Base-by-base conservation (phyloP, 2,113 vertebrate species). In the Vanacampus margaritifer region DNA sequence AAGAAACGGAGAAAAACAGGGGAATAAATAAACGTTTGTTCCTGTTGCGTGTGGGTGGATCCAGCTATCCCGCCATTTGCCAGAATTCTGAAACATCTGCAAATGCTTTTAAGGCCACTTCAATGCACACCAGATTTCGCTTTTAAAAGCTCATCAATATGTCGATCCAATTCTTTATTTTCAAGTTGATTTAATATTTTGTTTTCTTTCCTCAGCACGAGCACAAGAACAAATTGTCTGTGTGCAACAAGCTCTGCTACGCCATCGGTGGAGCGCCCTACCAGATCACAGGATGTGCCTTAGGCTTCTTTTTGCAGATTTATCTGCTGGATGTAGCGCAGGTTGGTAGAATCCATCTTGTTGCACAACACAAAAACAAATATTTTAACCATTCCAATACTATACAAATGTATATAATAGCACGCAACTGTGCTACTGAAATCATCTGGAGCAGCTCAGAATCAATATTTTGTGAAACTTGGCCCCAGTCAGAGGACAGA, bases 221-320 rank as follows among this genome's bases (percentile, higher is more conserved):
- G 80, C 11, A 46, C 1, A 71, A 13, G 26, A 85, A 89, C 46
- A 85, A 84, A 65, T 87, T 98, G 72, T 94, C 96, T 0, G 39
- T 96, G 65, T 97, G 94, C 90, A 96, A 80, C 86, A 99, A 99
- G 79, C 54, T 99, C 11, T 96, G 97, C 89, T 99, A 96, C 59
- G 97, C 95, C 19, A 72, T 98, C 28, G 97, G 97, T 0, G 97
- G 97, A 0, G 95, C 95, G 0, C 97, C 97, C 0, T 99, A 99
- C 84, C 97, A 99, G 92, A 94, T 97, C 86, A 99, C 97, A 0
- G 97, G 96, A 84, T 94, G 95, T 58, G 97, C 94, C 2, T 84
- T 99, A 70, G 97, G 97, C 26, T 99, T 99, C 81, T 99, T 98
- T 67, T 93, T 99, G 39, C 96, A 98, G 88, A 95, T 99, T 80